These are phyloP conservation scores for Andinoacara biseriatus DNA, from an alignment of 2,113 vertebrate genomes.

Conservation along the genomic window DNA sequence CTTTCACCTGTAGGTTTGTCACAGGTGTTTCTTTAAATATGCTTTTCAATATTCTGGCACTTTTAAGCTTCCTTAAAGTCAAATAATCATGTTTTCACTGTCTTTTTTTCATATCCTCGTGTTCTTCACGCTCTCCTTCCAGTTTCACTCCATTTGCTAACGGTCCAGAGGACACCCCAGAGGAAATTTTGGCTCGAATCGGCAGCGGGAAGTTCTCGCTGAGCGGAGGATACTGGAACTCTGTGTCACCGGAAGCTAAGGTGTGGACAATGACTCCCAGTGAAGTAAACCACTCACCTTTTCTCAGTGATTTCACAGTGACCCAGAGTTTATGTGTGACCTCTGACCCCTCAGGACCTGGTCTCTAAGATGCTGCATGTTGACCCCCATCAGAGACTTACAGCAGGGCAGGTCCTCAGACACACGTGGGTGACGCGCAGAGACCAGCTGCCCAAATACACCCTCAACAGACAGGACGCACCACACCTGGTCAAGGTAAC, in stretches of 20 bases:
- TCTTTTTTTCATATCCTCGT: background rate
- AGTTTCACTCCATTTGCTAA: conserved; percentile 96
- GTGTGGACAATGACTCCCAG: conserved; percentile 56
- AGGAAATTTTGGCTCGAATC: conserved; percentile 92
- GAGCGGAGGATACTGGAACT: conserved; percentile 95
- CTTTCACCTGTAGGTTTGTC: too few relatives aligned
- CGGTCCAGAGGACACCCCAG: conserved; percentile 94
- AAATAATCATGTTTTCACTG: too few relatives aligned
- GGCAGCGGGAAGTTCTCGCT: conserved; percentile 95
- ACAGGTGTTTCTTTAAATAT: too few relatives aligned
- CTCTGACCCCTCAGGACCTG: conserved; percentile 83
- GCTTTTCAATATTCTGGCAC: too few relatives aligned
- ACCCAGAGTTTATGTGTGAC: background rate
- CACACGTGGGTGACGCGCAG: conserved; percentile 94
- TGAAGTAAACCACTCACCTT: background rate
- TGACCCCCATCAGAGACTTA: conserved; percentile 93
- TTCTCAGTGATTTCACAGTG: background rate
- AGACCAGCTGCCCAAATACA: conserved; percentile 90
- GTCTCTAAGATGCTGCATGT: conserved; percentile 97
- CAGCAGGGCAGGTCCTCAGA: conserved; percentile 92
- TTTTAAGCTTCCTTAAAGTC: too few relatives aligned
- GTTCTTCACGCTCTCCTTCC: background rate
- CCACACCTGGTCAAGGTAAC: conserved; percentile 88
- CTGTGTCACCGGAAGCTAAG: conserved; percentile 93
- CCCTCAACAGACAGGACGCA: conserved; percentile 89